Evolutionary conservation across 2,113 vertebrate genomes (phyloP).

Genomic region (Daboia siamensis): DNA sequence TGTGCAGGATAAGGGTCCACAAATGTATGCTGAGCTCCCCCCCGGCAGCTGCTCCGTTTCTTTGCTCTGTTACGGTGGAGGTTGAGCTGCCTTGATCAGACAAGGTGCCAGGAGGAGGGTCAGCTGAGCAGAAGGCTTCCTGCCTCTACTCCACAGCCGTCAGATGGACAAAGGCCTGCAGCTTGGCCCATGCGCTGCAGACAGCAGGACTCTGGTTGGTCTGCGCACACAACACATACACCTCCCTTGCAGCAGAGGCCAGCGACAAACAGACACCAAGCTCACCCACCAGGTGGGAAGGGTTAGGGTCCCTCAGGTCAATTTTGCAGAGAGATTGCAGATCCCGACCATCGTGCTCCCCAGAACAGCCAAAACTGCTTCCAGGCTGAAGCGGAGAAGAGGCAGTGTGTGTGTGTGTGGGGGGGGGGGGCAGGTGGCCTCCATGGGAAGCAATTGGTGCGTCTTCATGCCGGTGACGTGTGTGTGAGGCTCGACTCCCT

Average conservation of each 20-base stretch:
- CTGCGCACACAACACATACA: too few relatives aligned
- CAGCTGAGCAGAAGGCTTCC: background rate
- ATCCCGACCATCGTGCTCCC: background rate
- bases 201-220: background rate
- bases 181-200: background rate
- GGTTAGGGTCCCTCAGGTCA: background rate
- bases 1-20: background rate
- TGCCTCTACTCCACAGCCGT: background rate
- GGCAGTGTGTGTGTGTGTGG: background rate
- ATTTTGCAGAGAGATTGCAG: background rate
- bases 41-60: background rate
- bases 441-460: fast-evolving
- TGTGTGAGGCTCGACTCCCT: background rate
- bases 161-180: background rate
- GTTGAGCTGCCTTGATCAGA: background rate
- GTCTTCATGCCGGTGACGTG: fast-evolving
- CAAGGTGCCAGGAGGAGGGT: background rate
- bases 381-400: background rate
- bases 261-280: background rate
- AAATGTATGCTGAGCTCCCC: background rate
- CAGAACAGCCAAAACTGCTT: background rate
- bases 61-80: background rate
- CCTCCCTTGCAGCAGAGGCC: too few relatives aligned
- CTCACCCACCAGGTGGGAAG: background rate
- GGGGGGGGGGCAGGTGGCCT: background rate